Base-by-base conservation (phyloP, 2,888 invertebrate genomes). In the Troilus luridus region DNA sequence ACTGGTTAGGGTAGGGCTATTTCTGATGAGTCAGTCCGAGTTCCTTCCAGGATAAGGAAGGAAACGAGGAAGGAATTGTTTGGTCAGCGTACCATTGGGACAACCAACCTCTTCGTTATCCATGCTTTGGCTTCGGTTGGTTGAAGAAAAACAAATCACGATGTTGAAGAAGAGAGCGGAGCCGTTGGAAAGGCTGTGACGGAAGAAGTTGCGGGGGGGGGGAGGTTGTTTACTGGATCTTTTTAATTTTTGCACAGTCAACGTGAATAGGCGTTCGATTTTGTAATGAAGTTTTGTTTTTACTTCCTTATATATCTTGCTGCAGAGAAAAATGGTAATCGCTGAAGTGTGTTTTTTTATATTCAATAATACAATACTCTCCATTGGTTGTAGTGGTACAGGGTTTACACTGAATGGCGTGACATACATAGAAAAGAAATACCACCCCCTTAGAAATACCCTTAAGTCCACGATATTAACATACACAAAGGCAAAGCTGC, bases 81-180 rank as follows among this genome's bases (percentile, higher is more conserved):
- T 77, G 72, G 41, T 41, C 72, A 41, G 72, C 27, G 27, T 77
- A 41, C 72, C 72, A 27, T 77, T 77, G 72, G 72, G 72, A 77
- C 17, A 77, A 41, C 59, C 41, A 77, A 41, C 72, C 17, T 41
- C 17, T 77, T 77, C 27, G 19, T 77, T 17, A 17, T 7, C 9
- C 72, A 41, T 77, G 72, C 72, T 77, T 77, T 77, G 27, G 41
- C 27, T 41, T 27, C 41, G 72, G 72, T 0, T 19, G 41, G 41
- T 27, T 9, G 24, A 14, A 77, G 14, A 67, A 77, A 77, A 77
- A 41, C 41, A 77, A 77, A 41, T 41, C 72, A 41, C 41, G 72
- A 41, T 77, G 41, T 41, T 77, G 72, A 77, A 77, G 72, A 77
- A 77, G 27, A 7, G 27, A 41, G 72, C 9, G 41, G 17, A 77